Percentiles rank a stretch among this genome's conserved stretches.
These are phyloP conservation scores for Leptosomus discolor DNA, from an alignment of 2,113 vertebrate genomes.

Conservation along the genomic window DNA sequence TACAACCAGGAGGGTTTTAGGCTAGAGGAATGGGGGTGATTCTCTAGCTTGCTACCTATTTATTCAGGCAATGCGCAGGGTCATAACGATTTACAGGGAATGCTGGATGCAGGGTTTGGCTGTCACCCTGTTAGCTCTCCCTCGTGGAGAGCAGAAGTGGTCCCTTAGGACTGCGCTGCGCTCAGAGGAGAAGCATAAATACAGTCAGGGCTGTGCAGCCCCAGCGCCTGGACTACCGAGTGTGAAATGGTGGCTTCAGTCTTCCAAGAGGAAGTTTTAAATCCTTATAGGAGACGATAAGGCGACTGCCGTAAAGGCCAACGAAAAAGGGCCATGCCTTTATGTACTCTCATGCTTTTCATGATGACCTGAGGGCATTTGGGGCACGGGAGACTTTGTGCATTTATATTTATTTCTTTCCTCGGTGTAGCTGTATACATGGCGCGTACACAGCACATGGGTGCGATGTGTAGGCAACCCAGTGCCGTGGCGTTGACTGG, in stretches of 20 bases:
- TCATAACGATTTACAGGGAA: background rate
- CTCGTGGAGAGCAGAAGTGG: background rate
- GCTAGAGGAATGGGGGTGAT: background rate
- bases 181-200: background rate
- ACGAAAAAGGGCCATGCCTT: fast-evolving
- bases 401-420: background rate
- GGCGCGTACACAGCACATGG: fast-evolving
- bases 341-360: background rate
- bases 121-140: background rate
- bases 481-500: fast-evolving
- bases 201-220: background rate
- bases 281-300: background rate
- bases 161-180: background rate
- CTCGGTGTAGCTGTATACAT: background rate
- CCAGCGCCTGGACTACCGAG: background rate
- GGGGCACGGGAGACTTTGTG: background rate
- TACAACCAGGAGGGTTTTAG: background rate
- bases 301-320: background rate
- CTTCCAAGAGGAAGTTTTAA: background rate
- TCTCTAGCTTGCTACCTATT: background rate
- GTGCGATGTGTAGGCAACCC: background rate
- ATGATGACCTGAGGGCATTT: background rate
- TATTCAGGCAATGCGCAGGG: background rate
- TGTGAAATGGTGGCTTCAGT: background rate
- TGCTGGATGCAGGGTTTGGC: background rate